Base-by-base conservation (phyloP, 1,140 invertebrate genomes). In the Diachasma alloeum region DNA sequence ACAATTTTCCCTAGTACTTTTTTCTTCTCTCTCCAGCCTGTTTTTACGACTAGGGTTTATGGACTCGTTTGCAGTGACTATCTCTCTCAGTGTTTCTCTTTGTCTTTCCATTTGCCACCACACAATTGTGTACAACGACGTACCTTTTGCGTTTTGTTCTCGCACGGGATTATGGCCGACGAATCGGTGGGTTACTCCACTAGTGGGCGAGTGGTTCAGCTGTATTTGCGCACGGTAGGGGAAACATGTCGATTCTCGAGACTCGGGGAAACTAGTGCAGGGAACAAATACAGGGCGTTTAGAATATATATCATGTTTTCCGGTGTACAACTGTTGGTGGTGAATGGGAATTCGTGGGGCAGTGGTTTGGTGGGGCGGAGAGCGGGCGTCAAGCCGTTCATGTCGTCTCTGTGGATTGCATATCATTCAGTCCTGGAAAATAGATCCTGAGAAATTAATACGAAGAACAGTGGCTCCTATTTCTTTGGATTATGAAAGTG, bases 61-160 rank as follows among this genome's bases (percentile, higher is more conserved):
- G 19, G 6, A 63, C 59, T 63, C 59, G 59, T 63, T 31, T 63
- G 59, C 59, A 53, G 11, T 5, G 44, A 15, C 48, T 53, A 53
- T 53, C n/a, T 53, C 48, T 53, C 48, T 53, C 15, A 8, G 17
- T 19, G n/a, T 53, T 19, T 6, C 48, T 1, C n/a, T 53, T 53
- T 53, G 15, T 53, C 48, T 53, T 19, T 19, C n/a, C n/a, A 17
- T 17, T 53, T 63, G 15, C 13, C 59, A 63, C 24, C 59, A 13
- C 19, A 59, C 53, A 59, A 63, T 63, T 63, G 22, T 63, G 6
- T 63, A 26, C 6, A 6, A 19, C 22, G 10, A 26, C 13, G 59
- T 63, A 24, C 59, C 59, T 63, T 63, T 63, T 63, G 24, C 59
- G 22, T 63, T 63, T 63, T 63, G 59, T 63, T 63, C 59, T 56